These are phyloP conservation scores for Sylvietta virens DNA, from an alignment of 2,113 vertebrate species.

Conservation along the genomic window DNA sequence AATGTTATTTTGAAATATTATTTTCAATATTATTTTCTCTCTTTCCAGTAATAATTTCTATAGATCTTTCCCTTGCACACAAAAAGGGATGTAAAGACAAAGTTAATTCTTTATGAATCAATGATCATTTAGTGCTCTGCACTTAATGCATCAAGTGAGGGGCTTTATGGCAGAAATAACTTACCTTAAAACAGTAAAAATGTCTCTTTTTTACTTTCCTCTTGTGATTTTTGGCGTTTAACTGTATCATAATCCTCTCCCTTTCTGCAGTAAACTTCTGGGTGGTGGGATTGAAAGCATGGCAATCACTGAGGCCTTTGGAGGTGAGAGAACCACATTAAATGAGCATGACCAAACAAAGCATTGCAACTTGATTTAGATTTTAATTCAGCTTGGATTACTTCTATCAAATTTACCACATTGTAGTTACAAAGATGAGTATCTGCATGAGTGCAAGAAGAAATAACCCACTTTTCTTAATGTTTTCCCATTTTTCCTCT, in stretches of 20 bases:
- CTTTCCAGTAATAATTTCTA: background rate
- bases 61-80: background rate
- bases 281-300: constrained; percentile 98
- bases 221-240: background rate
- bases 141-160: background rate
- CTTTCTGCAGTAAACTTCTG: constrained; percentile 86
- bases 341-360: background rate
- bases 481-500: background rate
- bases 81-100: background rate
- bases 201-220: background rate
- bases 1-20: background rate
- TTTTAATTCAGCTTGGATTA: background rate
- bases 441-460: background rate
- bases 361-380: background rate
- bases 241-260: background rate
- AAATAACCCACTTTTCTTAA: background rate
- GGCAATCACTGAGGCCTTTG: constrained; percentile 98
- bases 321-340: constrained; percentile 77
- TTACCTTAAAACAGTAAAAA: background rate
- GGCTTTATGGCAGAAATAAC: background rate
- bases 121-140: background rate
- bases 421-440: background rate
- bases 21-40: background rate
- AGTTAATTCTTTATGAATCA: background rate
- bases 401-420: background rate